Evolutionary conservation across 1,140 invertebrate genomes (phyloP).

Genomic region (Eupristina koningsbergeri): DNA sequence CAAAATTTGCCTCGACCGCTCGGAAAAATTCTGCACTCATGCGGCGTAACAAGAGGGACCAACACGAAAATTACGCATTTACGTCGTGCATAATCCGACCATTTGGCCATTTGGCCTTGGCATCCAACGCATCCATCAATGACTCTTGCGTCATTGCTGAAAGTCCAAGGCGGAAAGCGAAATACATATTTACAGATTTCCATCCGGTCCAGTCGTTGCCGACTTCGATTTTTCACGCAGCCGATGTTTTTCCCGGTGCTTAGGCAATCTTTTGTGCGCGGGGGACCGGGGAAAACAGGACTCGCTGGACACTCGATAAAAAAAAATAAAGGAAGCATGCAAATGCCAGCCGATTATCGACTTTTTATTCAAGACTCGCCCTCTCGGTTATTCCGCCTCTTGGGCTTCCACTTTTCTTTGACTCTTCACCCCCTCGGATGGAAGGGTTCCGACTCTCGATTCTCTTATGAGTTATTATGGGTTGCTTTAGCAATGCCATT

Average conservation of each 20-base stretch:
- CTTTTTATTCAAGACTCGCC: conserved; percentile 50
- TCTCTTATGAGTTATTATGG: conserved; percentile 49
- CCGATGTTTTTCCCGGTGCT: conserved; percentile 54
- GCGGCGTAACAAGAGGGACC: too few species aligned
- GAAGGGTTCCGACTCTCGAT: conserved; percentile 20
- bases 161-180: conserved; percentile 54
- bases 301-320: conserved; percentile 32
- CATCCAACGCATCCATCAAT: conserved; percentile 64
- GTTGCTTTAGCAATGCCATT: too few species aligned
- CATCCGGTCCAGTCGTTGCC: conserved; percentile 54
- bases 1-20: neutral
- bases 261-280: conserved; percentile 27
- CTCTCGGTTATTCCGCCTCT: conserved; percentile 49
- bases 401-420: neutral
- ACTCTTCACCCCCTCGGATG: too few species aligned
- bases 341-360: conserved; percentile 51
- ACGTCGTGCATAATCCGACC: conserved; percentile 66
- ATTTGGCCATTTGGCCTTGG: conserved; percentile 65
- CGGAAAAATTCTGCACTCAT: neutral
- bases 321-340: conserved; percentile 48
- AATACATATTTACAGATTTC: conserved; percentile 54
- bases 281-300: neutral
- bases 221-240: conserved; percentile 62
- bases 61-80: conserved; percentile 65
- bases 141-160: conserved; percentile 44